Percentiles rank a stretch among this genome's conserved stretches.
These are phyloP conservation scores for Caenorhabditis japonica DNA, from an alignment of 2,888 invertebrate genomes.

Conservation along the genomic window DNA sequence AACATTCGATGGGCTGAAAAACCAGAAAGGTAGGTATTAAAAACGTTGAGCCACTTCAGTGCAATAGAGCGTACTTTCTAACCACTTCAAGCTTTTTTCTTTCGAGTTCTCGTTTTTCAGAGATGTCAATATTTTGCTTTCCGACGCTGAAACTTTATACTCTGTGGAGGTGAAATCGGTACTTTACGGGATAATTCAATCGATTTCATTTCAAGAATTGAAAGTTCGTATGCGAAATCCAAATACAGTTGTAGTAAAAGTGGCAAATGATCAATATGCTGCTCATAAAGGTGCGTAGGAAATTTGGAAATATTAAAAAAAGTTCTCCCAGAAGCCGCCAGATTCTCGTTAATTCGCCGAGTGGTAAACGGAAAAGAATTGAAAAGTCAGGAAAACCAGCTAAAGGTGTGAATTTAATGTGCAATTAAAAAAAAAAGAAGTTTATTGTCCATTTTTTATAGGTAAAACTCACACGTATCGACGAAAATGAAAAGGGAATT, in stretches of 20 bases:
- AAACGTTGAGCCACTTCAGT: too few relatives aligned
- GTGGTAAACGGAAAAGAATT: constrained; percentile 11
- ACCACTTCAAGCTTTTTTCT: not conserved
- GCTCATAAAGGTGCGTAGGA: constrained; percentile 24
- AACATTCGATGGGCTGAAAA: constrained; percentile 26
- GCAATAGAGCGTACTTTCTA: constrained; percentile 3
- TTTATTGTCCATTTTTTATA: constrained; percentile 1
- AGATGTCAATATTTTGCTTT: constrained; percentile 29
- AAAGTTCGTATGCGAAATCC: constrained; percentile 20
- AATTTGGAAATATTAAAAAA: not conserved
- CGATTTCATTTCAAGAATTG: constrained; percentile 15
- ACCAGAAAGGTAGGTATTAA: constrained; percentile 1
- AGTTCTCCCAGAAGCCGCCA: constrained; percentile 15
- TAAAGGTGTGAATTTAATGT: too few relatives aligned
- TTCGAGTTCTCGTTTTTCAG: too few relatives aligned
- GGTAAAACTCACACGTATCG: constrained; percentile 13
- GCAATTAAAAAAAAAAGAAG: too few relatives aligned
- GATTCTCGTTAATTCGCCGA: constrained; percentile 24
- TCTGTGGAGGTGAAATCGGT: constrained; percentile 40
- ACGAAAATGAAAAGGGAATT: constrained; percentile 18
- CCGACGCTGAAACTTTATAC: constrained; percentile 17
- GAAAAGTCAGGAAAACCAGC: constrained; percentile 3
- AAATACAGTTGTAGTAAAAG: constrained; percentile 38
- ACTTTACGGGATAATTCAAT: constrained; percentile 45
- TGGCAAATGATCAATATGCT: constrained; percentile 37